A percentile compares a stretch with the other conserved stretches of the same genome.
Conservation (phyloP, 2,113 vertebrate species). For the Anolis sagrei region DNA sequence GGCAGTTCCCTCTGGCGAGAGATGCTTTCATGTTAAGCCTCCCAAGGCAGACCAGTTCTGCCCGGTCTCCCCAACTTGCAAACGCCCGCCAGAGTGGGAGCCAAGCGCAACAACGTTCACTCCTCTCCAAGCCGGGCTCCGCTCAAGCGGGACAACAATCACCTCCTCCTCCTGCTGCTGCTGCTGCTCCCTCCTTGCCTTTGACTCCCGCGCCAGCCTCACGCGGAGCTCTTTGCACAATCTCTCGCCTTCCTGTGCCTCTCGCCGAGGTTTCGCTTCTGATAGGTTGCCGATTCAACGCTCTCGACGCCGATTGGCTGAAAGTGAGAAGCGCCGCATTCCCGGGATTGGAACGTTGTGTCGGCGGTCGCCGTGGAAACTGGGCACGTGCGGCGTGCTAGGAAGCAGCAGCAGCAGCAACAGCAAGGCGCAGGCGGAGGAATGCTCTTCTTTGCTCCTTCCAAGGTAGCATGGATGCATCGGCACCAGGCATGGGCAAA, state of each 20-base stretch:
- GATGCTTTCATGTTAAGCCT: not conserved
- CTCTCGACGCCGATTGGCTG: slow-evolving; percentile 14
- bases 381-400: not conserved
- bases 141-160: not conserved
- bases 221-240: not conserved
- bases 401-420: not conserved
- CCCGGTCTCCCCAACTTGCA: not conserved
- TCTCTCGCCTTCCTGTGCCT: not conserved
- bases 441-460: not conserved
- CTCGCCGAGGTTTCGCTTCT: slow-evolving; percentile 9
- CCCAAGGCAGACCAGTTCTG: not conserved
- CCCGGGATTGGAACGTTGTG: not conserved
- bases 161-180: too few species aligned
- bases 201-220: not conserved
- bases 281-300: slow-evolving; percentile 19
- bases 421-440: too few species aligned
- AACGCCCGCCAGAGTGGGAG: not conserved
- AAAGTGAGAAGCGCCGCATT: slow-evolving; percentile 15
- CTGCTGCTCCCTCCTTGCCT: not conserved
- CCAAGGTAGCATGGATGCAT: not conserved
- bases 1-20: not conserved
- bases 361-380: slow-evolving; percentile 50
- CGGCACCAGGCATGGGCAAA: too few species aligned
- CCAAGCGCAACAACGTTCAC: not conserved
- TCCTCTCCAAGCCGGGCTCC: not conserved